These are phyloP conservation scores for Callipepla californica DNA, from an alignment of 2,113 vertebrate genomes.

Conservation along the genomic window DNA sequence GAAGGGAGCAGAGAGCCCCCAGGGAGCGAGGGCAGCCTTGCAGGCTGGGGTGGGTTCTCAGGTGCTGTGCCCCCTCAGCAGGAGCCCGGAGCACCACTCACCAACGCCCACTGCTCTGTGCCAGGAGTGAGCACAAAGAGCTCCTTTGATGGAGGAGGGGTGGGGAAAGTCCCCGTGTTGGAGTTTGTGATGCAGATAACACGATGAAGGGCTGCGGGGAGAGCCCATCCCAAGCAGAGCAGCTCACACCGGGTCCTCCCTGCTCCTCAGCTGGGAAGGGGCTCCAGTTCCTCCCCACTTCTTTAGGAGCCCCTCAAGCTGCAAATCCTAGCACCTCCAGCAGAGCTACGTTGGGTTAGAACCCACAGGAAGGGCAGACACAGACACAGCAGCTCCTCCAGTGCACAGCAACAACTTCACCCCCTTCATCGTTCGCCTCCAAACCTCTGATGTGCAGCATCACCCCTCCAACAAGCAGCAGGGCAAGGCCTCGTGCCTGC, in stretches of 20 bases:
- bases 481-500: not conserved
- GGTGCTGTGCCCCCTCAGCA: not conserved
- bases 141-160: not conserved
- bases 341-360: not conserved
- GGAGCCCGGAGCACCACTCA: not conserved
- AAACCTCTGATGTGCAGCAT: not conserved
- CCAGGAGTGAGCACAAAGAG: not conserved
- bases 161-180: not conserved
- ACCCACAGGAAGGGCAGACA: not conserved
- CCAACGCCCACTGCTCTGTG: too few species aligned
- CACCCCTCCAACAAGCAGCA: not conserved
- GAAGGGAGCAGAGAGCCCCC: not conserved
- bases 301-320: accelerated
- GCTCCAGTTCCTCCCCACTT: not conserved
- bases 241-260: not conserved
- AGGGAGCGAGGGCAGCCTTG: accelerated
- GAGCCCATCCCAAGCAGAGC: not conserved
- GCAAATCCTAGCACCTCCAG: not conserved
- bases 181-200: not conserved
- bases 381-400: not conserved
- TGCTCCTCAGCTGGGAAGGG: not conserved
- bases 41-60: not conserved
- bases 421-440: too few species aligned
- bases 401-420: not conserved
- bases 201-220: not conserved